A percentile compares a stretch with the other conserved stretches of the same genome.
Evolutionary conservation across 1,140 invertebrate genomes (phyloP).

Genomic region (Drosophila pectinifera): DNA sequence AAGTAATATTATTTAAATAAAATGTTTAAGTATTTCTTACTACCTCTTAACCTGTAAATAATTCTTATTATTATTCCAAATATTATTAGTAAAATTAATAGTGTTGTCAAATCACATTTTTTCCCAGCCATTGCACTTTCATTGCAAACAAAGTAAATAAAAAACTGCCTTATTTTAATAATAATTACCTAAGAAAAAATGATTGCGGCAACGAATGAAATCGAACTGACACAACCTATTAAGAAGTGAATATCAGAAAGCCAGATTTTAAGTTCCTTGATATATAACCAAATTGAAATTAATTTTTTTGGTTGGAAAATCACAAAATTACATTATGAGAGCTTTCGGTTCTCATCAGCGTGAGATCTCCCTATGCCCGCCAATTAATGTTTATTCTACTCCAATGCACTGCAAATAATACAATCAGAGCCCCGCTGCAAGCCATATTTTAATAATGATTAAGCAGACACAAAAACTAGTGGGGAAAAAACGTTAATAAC

Average conservation of each 20-base stretch:
- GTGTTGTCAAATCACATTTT: too few relatives aligned
- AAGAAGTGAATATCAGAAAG: background rate
- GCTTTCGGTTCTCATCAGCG: background rate
- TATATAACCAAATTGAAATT: too few relatives aligned
- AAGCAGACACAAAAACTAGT: background rate
- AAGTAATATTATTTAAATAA: too few relatives aligned
- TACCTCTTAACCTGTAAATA: too few relatives aligned
- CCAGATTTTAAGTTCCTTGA: background rate
- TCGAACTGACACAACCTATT: background rate
- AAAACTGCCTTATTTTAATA: background rate
- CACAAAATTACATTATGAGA: background rate
- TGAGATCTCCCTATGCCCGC: background rate
- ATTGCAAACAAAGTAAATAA: too few relatives aligned
- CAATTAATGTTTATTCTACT: background rate
- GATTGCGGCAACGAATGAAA: background rate
- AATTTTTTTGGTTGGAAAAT: background rate
- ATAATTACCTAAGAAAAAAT: background rate
- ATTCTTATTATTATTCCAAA: too few relatives aligned
- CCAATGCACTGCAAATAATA: background rate
- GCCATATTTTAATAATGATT: too few relatives aligned
- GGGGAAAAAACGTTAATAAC: background rate
- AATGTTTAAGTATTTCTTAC: too few relatives aligned
- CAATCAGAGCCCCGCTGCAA: background rate
- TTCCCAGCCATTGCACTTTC: too few relatives aligned
- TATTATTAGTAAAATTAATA: too few relatives aligned